Base-by-base conservation (phyloP, 2,113 vertebrate genomes). In the Nothobranchius furzeri region DNA sequence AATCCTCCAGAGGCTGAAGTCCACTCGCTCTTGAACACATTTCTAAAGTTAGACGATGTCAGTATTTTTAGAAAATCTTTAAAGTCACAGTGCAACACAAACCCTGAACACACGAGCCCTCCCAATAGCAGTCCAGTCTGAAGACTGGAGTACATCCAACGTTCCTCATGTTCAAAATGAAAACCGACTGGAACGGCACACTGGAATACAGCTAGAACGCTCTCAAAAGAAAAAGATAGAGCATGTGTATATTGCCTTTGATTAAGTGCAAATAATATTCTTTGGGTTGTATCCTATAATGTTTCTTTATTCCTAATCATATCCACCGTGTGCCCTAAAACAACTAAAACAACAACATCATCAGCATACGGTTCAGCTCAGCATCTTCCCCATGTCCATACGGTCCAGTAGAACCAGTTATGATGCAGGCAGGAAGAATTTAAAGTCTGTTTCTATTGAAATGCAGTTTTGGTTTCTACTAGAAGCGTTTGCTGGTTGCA, bases 281-380 rank as follows among this genome's bases (percentile, higher is more conserved):
- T 90, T 92, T 92, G 89, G 89, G 82, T 90, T 76, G 71, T 83
- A 68, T 80, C 30, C 70, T 40, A 37, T 53, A 37, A 86, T 54
- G 17, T 64, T 67, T 61, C 66, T 64, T 60, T 50, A 47, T 57
- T 48, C 55, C 63, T 74, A 73, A 68, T 40, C 37, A 40, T 40
- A 40, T 40, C 37, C 37, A 40, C 37, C 17, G 43, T 25, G 42
- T 50, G 4, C 3, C 17, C 45, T 25, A 43, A 58, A 74, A 51
- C 72, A 60, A 62, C 37, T 17, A 24, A 88, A 75, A 71, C 48
- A 30, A 3, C 42, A 12, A 45, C 3, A 45, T 12, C 12, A 12
- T 47, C 12, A 13, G 12, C 5, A 47, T 14, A 47, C 13, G 46
- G 37, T 40, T 40, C 37, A 40, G 37, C 37, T 49, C 53, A 47